phyloP scores from a whole-genome alignment of 2,797 vertebrate species.

The Dipus sagitta region DNA sequence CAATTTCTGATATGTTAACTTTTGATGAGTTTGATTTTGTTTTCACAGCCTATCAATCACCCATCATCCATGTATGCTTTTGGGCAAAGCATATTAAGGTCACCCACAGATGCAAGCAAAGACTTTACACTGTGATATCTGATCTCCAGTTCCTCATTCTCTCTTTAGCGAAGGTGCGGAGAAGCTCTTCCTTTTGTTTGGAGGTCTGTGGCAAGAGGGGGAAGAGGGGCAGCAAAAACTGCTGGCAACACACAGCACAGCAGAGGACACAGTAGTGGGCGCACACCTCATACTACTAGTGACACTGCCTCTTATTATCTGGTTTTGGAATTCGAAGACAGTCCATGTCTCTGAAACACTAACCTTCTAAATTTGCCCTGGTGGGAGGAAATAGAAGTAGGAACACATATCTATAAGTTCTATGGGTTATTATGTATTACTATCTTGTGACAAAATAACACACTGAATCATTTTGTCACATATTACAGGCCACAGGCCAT shows the following conservation, averaged over 20 bases:
- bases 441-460: background rate
- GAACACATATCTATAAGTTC: background rate
- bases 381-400: background rate
- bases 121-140: constrained; percentile 32
- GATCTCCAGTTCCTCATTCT: constrained; percentile 51
- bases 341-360: background rate
- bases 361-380: background rate
- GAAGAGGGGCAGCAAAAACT: background rate
- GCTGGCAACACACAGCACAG: background rate
- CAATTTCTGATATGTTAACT: constrained; percentile 62
- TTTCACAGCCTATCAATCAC: constrained; percentile 75
- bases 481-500: background rate
- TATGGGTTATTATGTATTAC: background rate
- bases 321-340: background rate
- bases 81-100: constrained; percentile 70
- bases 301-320: background rate
- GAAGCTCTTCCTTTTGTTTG: background rate
- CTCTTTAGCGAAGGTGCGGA: constrained; percentile 35
- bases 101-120: constrained; percentile 39
- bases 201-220: background rate
- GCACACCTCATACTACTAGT: background rate
- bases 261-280: background rate
- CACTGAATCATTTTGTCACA: background rate
- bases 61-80: constrained; percentile 57
- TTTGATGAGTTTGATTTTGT: constrained; percentile 71